Conservation (phyloP, 1,140 invertebrate genomes). For the Oncopeltus fasciatus region DNA sequence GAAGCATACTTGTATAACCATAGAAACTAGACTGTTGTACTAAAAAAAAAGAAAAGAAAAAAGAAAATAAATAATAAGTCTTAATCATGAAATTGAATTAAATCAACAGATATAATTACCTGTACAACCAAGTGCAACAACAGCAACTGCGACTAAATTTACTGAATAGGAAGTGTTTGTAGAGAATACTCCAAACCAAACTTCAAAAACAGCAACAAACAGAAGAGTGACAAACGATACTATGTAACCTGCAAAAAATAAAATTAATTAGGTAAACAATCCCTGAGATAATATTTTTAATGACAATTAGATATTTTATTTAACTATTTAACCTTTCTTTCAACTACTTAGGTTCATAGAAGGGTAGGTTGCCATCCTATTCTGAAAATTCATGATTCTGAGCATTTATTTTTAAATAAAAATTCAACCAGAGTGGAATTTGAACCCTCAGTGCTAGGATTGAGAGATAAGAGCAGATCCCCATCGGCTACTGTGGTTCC, state of each 20-base stretch:
- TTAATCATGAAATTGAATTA: neutral
- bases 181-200: conserved; percentile 66
- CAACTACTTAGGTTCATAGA: too few relatives aligned
- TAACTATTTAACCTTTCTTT: neutral
- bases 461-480: too few relatives aligned
- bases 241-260: conserved; percentile 51
- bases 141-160: conserved; percentile 66
- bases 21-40: conserved; percentile 90
- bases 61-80: conserved; percentile 7
- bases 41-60: conserved; percentile 27
- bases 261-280: conserved; percentile 5
- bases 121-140: conserved; percentile 77
- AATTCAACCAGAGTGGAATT: too few relatives aligned
- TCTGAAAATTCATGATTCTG: neutral
- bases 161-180: conserved; percentile 58
- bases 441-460: too few relatives aligned
- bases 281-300: neutral
- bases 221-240: conserved; percentile 65
- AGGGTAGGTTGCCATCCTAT: neutral
- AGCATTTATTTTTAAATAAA: too few relatives aligned
- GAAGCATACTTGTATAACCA: conserved; percentile 82
- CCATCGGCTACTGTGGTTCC: too few relatives aligned
- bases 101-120: conserved; percentile 33
- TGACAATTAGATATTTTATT: too few relatives aligned
- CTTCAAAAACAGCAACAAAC: conserved; percentile 69